These are phyloP conservation scores for Empidonax alnorum DNA, from an alignment of 2,113 vertebrate species.

Conservation along the genomic window DNA sequence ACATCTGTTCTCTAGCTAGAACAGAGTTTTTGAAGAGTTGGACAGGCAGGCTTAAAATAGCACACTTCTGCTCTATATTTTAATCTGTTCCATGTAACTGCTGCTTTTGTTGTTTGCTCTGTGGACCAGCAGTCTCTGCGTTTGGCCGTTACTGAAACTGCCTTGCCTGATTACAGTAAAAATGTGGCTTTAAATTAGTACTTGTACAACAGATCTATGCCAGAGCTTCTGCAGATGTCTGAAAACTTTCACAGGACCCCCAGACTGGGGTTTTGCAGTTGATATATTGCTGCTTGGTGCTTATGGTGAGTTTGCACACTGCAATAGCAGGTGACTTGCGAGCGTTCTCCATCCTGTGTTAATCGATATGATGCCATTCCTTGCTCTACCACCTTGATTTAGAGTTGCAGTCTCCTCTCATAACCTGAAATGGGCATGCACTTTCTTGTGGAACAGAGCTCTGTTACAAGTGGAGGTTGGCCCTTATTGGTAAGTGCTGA, in stretches of 20 bases:
- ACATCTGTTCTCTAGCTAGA: not conserved
- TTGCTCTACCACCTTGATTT: not conserved
- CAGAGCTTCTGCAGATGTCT: constrained; percentile 34
- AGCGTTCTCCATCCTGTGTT: not conserved
- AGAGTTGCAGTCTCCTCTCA: not conserved
- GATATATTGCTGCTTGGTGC: constrained; percentile 5
- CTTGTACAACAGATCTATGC: not conserved
- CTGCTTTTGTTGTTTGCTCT: constrained; percentile 23
- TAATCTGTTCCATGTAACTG: not conserved
- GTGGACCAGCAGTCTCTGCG: not conserved
- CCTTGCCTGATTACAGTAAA: constrained; percentile 36
- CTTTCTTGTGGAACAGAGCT: not conserved
- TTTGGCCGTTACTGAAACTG: not conserved
- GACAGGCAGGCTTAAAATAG: not conserved
- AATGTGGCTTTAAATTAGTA: constrained; percentile 14
- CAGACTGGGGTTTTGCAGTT: constrained; percentile 18
- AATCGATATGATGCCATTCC: not conserved
- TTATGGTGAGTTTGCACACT: constrained; percentile 10
- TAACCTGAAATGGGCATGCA: not conserved
- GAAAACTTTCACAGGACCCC: not conserved
- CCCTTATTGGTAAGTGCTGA: not conserved
- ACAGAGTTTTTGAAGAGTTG: not conserved
- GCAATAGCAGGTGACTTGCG: not conserved
- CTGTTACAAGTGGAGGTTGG: not conserved
- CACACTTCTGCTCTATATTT: not conserved